A percentile compares a stretch with the other conserved stretches of the same genome.
phyloP scores from a whole-genome alignment of 1,140 invertebrate species.

The Anastrepha ludens region DNA sequence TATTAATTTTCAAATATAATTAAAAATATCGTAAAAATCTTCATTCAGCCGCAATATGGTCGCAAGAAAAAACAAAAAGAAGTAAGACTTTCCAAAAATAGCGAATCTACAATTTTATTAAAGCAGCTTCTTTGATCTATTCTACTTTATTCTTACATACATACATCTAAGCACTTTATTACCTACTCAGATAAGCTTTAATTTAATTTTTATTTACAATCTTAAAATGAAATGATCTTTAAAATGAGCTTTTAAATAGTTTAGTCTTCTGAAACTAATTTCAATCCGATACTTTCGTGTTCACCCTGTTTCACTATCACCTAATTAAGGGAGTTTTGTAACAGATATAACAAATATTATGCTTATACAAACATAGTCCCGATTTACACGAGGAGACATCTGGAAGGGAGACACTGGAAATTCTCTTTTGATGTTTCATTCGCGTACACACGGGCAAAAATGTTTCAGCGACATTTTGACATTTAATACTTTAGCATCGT shows the following conservation, averaged over 20 bases:
- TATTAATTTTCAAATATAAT: background rate
- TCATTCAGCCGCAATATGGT: conserved; percentile 81
- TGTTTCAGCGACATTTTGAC: no score
- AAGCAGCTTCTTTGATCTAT: conserved; percentile 19
- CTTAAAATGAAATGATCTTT: background rate
- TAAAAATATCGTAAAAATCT: conserved; percentile 63
- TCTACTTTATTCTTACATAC: conserved; percentile 31
- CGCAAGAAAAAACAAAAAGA: conserved; percentile 97
- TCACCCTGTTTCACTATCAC: no score
- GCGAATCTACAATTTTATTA: conserved; percentile 22
- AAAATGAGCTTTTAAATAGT: background rate
- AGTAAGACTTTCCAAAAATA: conserved; percentile 82
- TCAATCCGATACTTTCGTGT: background rate
- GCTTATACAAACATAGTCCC: background rate
- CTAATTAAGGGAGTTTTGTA: no score
- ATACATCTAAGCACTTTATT: conserved; percentile 2
- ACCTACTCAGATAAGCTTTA: background rate
- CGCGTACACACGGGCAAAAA: no score
- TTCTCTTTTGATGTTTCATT: no score
- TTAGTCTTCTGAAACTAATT: background rate
- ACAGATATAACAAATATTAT: background rate
- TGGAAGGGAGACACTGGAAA: no score
- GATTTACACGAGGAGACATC: no score
- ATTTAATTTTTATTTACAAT: conserved; percentile 14
- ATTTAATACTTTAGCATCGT: no score